These are phyloP conservation scores for Planococcus citri DNA, from an alignment of 1,140 invertebrate genomes.

Conservation along the genomic window DNA sequence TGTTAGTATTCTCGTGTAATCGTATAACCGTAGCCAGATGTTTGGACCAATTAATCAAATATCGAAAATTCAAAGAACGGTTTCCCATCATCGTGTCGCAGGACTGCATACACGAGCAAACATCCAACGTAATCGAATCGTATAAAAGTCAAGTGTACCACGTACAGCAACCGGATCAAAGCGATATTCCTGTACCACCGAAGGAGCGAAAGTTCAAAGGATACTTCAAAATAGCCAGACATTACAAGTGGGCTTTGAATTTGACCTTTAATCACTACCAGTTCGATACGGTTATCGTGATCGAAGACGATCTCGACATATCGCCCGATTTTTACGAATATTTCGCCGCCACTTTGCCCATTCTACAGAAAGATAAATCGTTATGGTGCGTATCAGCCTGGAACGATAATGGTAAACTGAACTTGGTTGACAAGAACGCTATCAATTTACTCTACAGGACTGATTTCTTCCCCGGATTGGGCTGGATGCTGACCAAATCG, in stretches of 20 bases:
- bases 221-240: constrained; percentile 93
- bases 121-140: constrained; percentile 64
- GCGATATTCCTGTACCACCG: constrained; percentile 69
- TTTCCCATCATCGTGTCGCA: constrained; percentile 96
- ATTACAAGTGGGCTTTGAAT: constrained; percentile 92
- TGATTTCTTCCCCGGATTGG: constrained; percentile 97
- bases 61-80: constrained; percentile 61
- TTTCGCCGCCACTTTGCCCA: constrained; percentile 75
- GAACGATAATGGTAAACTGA: constrained; percentile 97
- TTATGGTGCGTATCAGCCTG: constrained; percentile 88
- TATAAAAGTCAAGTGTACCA: constrained; percentile 67
- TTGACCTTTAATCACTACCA: constrained; percentile 73
- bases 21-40: constrained; percentile 75
- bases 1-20: constrained; percentile 93
- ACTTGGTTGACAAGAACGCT: constrained; percentile 58
- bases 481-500: constrained; percentile 83
- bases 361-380: constrained; percentile 71
- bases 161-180: constrained; percentile 77
- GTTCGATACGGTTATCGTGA: constrained; percentile 80
- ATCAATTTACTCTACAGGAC: constrained; percentile 74
- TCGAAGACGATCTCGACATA: constrained; percentile 96
- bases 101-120: constrained; percentile 83
- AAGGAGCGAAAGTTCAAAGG: constrained; percentile 89
- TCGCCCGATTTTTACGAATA: constrained; percentile 97
- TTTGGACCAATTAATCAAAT: constrained; percentile 81